These are phyloP conservation scores for Rattus norvegicus DNA, from an alignment of 2,113 vertebrate genomes.

Conservation along the genomic window GRCr8 NC_086038.1:55297001-55297500, in stretches of 20 bases:
- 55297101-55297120: neutral
- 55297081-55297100: neutral
- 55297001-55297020: neutral
- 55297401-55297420: neutral
- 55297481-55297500: neutral
- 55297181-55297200: neutral
- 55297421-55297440: neutral
- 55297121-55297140: neutral
- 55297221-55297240: neutral
- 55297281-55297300: neutral
- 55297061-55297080: neutral
- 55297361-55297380: neutral
- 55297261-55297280: neutral
- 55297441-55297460: neutral
- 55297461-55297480: neutral
- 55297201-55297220: neutral
- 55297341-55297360: neutral
- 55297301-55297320: neutral
- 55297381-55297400: neutral
- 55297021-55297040: neutral
- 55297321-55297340: neutral
- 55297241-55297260: neutral
- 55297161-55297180: neutral
- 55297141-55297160: neutral
- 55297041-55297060: neutral